Evolutionary conservation across 2,113 vertebrate species (phyloP).

Genomic region (Ursus arctos): DNA sequence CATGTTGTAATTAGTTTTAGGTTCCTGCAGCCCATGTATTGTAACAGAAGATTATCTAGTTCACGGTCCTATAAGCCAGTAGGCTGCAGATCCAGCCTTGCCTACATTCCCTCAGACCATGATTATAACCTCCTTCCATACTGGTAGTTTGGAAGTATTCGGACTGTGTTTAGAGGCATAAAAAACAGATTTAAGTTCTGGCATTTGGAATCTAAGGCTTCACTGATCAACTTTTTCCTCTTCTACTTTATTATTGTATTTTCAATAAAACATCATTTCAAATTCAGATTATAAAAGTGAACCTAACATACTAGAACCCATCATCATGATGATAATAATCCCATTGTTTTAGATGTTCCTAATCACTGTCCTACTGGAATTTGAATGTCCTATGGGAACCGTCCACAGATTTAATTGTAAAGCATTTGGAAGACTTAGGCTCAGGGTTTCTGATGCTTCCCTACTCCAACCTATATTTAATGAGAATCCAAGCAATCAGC

Average conservation of each 20-base stretch:
- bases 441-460: not conserved
- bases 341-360: not conserved
- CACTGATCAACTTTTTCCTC: not conserved
- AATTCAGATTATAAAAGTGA: slow-evolving; percentile 17
- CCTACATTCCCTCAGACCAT: not conserved
- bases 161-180: not conserved
- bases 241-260: not conserved
- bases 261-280: not conserved
- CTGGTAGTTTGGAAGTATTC: not conserved
- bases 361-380: not conserved
- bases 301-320: not conserved
- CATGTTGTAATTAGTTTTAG: slow-evolving; percentile 65
- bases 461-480: not conserved
- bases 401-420: not conserved
- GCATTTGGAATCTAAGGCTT: not conserved
- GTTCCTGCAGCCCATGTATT: slow-evolving; percentile 50
- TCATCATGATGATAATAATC: not conserved
- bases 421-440: not conserved
- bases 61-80: not conserved
- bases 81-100: not conserved
- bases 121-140: not conserved
- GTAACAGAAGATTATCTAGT: slow-evolving; percentile 54
- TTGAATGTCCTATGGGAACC: not conserved
- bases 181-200: not conserved
- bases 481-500: not conserved